Conservation (phyloP, 2,888 invertebrate genomes). For the Clunio marinus region DNA sequence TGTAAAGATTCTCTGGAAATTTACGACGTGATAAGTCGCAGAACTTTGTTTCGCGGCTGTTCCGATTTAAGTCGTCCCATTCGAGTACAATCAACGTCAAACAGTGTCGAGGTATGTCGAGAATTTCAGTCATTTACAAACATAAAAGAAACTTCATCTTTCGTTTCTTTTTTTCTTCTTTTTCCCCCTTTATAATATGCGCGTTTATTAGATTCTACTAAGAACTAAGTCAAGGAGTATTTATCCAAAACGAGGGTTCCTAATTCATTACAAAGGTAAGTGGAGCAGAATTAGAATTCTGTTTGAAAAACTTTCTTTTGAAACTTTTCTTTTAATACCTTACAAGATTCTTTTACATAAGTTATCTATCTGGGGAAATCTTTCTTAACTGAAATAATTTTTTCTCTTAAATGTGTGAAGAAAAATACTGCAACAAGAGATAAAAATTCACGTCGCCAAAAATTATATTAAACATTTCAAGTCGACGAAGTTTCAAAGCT, state of each 20-base stretch:
- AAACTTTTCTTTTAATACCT: not conserved
- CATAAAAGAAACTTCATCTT: not conserved
- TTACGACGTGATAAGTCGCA: constrained; percentile 9
- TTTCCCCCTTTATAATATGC: constrained; percentile 26
- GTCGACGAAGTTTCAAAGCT: too few species aligned
- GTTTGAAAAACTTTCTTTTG: not conserved
- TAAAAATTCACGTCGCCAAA: too few species aligned
- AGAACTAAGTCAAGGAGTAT: constrained; percentile 53
- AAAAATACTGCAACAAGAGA: too few species aligned
- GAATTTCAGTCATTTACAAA: constrained; percentile 12
- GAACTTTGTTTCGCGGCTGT: constrained; percentile 24
- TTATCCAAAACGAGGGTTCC: constrained; percentile 61
- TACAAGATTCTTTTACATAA: too few species aligned
- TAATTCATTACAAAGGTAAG: constrained; percentile 63
- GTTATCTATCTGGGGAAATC: too few species aligned
- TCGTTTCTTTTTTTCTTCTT: constrained; percentile 11
- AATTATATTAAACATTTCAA: too few species aligned
- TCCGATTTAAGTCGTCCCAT: constrained; percentile 22
- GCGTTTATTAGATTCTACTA: constrained; percentile 49
- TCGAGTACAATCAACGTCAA: constrained; percentile 18
- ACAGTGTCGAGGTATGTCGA: constrained; percentile 24
- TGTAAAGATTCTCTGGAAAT: constrained; percentile 33
- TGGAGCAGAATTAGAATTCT: not conserved
- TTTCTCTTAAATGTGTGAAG: too few species aligned
- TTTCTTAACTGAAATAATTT: too few species aligned